Evolutionary conservation across 2,888 invertebrate species (phyloP).

Genomic region (Lydus trimaculatus): DNA sequence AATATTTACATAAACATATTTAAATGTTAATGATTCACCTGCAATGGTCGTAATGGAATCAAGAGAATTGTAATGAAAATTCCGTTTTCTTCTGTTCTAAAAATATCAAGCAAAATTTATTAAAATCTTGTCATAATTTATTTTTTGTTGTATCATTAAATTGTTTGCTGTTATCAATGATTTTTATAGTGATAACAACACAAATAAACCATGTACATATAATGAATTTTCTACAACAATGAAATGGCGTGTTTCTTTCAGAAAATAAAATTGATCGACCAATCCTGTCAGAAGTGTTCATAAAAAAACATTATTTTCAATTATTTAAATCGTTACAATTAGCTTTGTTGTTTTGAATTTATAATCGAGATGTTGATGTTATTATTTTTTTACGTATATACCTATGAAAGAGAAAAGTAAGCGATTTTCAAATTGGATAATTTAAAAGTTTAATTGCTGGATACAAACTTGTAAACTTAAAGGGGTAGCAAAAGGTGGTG

Average conservation of each 20-base stretch:
- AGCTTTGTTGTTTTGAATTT: background rate
- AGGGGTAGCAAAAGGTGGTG: background rate
- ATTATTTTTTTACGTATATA: background rate
- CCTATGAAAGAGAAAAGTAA: background rate
- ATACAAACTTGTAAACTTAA: background rate
- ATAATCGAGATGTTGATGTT: background rate
- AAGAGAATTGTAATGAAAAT: no score
- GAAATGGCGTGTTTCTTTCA: slow-evolving; percentile 4
- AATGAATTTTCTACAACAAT: slow-evolving; percentile 3
- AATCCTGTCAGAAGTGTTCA: background rate
- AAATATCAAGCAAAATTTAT: background rate
- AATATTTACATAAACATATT: background rate
- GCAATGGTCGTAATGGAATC: no score
- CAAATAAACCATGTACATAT: background rate
- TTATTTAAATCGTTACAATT: background rate
- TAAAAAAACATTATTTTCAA: background rate
- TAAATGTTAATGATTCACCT: background rate
- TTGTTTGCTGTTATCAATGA: background rate
- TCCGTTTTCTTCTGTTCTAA: no score
- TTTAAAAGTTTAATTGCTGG: slow-evolving; percentile 9
- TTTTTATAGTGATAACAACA: background rate
- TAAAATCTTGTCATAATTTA: background rate
- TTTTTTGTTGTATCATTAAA: background rate
- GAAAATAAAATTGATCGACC: background rate
- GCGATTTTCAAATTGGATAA: background rate